These are phyloP conservation scores for Macaria liturata DNA, from an alignment of 2,888 invertebrate species.

Conservation along the genomic window DNA sequence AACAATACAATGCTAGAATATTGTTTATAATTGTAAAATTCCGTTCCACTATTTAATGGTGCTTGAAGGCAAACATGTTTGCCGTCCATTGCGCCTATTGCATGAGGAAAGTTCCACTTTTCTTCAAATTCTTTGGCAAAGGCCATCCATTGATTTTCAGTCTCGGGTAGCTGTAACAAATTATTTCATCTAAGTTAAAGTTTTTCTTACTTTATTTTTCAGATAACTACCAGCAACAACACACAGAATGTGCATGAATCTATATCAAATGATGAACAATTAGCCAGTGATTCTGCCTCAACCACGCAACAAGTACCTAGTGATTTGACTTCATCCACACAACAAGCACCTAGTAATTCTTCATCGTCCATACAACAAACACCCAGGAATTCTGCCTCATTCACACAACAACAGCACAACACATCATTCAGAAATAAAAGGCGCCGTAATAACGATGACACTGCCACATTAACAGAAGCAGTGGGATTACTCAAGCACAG, in stretches of 20 bases:
- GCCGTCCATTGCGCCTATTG: slow-evolving; percentile 29
- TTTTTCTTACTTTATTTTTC: too few species aligned
- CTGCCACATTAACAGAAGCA: neutral
- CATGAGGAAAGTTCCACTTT: slow-evolving; percentile 24
- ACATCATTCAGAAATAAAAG: slow-evolving; percentile 10
- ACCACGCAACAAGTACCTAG: too few species aligned
- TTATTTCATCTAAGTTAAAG: too few species aligned
- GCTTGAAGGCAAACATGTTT: slow-evolving; percentile 30
- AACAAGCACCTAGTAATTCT: too few species aligned
- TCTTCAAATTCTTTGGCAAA: slow-evolving; percentile 10
- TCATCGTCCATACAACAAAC: too few species aligned
- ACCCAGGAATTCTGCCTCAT: too few species aligned
- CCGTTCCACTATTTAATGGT: slow-evolving; percentile 14
- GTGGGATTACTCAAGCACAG: too few species aligned
- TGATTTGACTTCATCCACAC: too few species aligned
- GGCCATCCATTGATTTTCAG: slow-evolving; percentile 4
- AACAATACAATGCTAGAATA: slow-evolving; percentile 44
- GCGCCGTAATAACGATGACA: slow-evolving; percentile 22
- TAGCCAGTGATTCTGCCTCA: too few species aligned
- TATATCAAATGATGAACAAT: too few species aligned
- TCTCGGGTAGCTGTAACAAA: slow-evolving; percentile 25
- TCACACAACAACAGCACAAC: slow-evolving; percentile 1
- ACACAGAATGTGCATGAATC: too few species aligned
- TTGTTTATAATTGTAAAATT: slow-evolving; percentile 15
- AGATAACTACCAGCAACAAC: too few species aligned